Base-by-base conservation (phyloP, 2,797 vertebrate genomes). In the Chaetophractus vellerosus region DNA sequence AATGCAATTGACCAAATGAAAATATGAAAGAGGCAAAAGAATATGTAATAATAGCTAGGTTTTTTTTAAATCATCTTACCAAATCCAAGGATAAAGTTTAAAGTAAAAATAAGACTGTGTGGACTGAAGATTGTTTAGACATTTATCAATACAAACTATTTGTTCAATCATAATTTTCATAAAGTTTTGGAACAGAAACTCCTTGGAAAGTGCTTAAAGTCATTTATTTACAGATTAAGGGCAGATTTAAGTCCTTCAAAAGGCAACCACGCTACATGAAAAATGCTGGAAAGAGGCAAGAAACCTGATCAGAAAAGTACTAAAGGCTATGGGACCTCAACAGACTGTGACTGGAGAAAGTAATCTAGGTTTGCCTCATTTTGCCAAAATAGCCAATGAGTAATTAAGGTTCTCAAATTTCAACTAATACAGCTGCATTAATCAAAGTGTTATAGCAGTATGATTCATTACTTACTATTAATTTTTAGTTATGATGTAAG, bases 11-110 rank as follows among this genome's bases (percentile, higher is more conserved):
- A 10, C 21, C 9, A 79, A 69, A 64, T 79, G 15, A 68, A 91
- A 95, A 72, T 75, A 74, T 89, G 3, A 75, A 75, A 50, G 89
- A 2, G 2, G 7, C 41, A 79, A 82, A 94, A 91, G 38, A 81
- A 18, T 24, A 79, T 8, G 6, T 24, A 28, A 52, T 48, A 66
- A 26, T 11, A 85, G 0, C 0, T 11, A 69, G 5, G 3, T 38
- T 38, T 38, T 33, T 57, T 94, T 87, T 66, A 26, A 61, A 61
- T 61, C 59, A 26, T 61, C 24, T 23, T 61, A 61, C 59, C 3
- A 61, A 24, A 61, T 61, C 59, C 24, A 61, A 61, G 24, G 9
- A 61, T 61, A 61, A 61, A 26, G 9, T 55, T 38, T 21, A 38
- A 61, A 57, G 24, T 6, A 50, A 52, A 52, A 48, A 33, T 36